These are phyloP conservation scores for Drosophila melanogaster DNA, from an alignment of 1,140 invertebrate species.

Conservation along the genomic window Release_6_plus_ISO1_MT NC_004354.4:19272501-19273000, in stretches of 20 bases:
- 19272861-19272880: constrained; percentile 3
- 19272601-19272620: background rate
- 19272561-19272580: constrained; percentile 5
- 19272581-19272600: constrained; percentile 1
- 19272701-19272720: background rate
- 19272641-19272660: constrained; percentile 2
- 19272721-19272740: background rate
- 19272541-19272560: background rate
- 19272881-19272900: background rate
- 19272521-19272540: constrained; percentile 4
- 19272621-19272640: constrained; percentile 1
- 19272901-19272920: background rate
- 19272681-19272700: background rate
- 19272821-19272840: background rate
- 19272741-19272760: background rate
- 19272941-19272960: background rate
- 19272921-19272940: constrained; percentile 1
- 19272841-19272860: background rate
- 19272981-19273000: constrained; percentile 12
- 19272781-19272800: background rate
- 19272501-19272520: constrained; percentile 31
- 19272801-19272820: background rate
- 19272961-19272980: background rate
- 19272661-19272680: background rate
- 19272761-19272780: background rate